Base-by-base conservation (phyloP, 2,113 vertebrate species). In the Grantiella picta region DNA sequence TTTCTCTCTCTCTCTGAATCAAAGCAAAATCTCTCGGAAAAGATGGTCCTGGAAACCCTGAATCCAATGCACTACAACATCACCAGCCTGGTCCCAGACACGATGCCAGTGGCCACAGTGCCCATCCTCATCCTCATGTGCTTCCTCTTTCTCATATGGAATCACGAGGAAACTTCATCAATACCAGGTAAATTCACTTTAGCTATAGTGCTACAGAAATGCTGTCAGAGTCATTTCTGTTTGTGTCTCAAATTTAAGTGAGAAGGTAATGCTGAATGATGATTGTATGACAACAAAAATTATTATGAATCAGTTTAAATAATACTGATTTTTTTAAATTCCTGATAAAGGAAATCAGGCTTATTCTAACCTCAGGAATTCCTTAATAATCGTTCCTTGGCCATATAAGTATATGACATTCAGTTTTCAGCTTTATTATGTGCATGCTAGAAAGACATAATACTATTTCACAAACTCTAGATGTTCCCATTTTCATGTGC, bases 161-260 rank as follows among this genome's bases (percentile, higher is more conserved):
- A 91, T 27, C 95, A 94, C 8, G 97, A 96, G 72, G 97, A 97
- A 38, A 96, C 90, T 9, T 97, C 98, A 19, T 96, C 97, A 12
- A 95, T 99, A 89, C 99, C 99, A 97, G 99, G 99, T 99, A 97
- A 98, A 88, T 72, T 50, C 23, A 69, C n/a, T 76, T 33, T 1
- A 60, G 15, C 21, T 49, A 3, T 2, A 29, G 13, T 20, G 73
- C 22, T 13, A 21, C 36, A 10, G 36, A 31, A 45, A 85, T 73
- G 4, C 35, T 72, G 27, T 38, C 27, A n/a, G 15, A 52, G 38
- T 9, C 13, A 14, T 18, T 33, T 49, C 12, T 49, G 25, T 31
- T 45, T 29, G 11, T 61, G 79, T 72, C 44, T 94, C 29, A 44
- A 61, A 49, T 50, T 15, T 56, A 65, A 85, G 57, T 33, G 24